Evolutionary conservation across 2,888 invertebrate genomes (phyloP).

Genomic region (Drosophila neotestacea): DNA sequence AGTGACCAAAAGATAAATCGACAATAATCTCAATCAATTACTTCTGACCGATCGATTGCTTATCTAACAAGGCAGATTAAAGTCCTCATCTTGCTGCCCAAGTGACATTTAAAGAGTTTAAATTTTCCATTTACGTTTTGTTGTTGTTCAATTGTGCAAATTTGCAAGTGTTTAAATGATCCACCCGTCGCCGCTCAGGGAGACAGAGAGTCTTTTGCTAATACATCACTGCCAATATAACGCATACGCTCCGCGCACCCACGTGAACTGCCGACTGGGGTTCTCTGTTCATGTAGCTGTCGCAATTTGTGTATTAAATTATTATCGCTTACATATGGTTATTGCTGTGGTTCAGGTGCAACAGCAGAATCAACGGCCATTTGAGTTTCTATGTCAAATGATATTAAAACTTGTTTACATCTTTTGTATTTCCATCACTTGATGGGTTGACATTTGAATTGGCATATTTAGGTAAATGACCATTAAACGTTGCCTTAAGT

Average conservation of each 20-base stretch:
- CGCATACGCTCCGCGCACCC: conserved; percentile 68
- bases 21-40: conserved; percentile 31
- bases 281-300: conserved; percentile 4
- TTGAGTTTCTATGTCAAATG: conserved; percentile 69
- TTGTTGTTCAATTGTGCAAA: conserved; percentile 60
- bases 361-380: conserved; percentile 45
- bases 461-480: conserved; percentile 77
- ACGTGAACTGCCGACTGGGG: conserved; percentile 37
- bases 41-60: conserved; percentile 12
- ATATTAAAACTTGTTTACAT: conserved; percentile 70
- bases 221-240: conserved; percentile 52
- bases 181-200: conserved; percentile 8
- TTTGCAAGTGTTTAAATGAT: conserved; percentile 58
- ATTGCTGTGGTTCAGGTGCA: conserved; percentile 20
- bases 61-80: conserved; percentile 33
- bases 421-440: conserved; percentile 59
- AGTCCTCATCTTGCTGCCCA: conserved; percentile 31
- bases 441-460: conserved; percentile 70
- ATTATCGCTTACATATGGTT: conserved; percentile 39
- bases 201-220: conserved; percentile 6
- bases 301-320: conserved; percentile 64
- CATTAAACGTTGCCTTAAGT: conserved; percentile 56
- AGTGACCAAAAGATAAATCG: conserved; percentile 34
- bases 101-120: conserved; percentile 68
- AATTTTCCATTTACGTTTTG: conserved; percentile 33